Evolutionary conservation across 2,113 vertebrate species (phyloP).

Genomic region (Anser cygnoides): DNA sequence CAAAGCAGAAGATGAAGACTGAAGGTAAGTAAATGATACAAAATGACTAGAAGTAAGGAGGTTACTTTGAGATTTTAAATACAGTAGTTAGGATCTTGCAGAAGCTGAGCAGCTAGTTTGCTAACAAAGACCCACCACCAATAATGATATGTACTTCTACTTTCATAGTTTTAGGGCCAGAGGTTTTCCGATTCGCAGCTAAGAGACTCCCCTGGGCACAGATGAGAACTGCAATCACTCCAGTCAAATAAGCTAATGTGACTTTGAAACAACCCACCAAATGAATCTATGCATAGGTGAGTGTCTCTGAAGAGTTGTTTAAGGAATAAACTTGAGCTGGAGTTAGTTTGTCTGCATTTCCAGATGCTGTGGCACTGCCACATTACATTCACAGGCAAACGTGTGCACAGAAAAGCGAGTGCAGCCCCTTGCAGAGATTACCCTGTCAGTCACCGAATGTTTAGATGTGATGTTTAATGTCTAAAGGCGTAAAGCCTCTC

Average conservation of each 20-base stretch:
- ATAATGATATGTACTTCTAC: not conserved
- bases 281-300: not conserved
- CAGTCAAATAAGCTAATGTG: not conserved
- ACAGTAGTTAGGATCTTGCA: not conserved
- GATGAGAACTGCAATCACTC: not conserved
- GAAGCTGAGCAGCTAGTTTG: not conserved
- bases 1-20: not conserved
- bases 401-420: fast-evolving
- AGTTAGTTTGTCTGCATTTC: not conserved
- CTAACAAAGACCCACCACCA: not conserved
- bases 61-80: not conserved
- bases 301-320: not conserved
- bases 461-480: not conserved
- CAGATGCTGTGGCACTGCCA: not conserved
- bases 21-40: not conserved
- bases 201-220: not conserved
- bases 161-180: not conserved
- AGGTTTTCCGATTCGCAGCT: not conserved
- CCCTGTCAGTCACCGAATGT: not conserved
- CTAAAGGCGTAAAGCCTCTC: not conserved
- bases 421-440: not conserved
- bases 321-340: not conserved
- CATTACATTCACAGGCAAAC: not conserved
- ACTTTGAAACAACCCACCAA: not conserved
- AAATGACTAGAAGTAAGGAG: not conserved